phyloP scores from a whole-genome alignment of 2,888 invertebrate genomes.

The Drosophila imparisetae region DNA sequence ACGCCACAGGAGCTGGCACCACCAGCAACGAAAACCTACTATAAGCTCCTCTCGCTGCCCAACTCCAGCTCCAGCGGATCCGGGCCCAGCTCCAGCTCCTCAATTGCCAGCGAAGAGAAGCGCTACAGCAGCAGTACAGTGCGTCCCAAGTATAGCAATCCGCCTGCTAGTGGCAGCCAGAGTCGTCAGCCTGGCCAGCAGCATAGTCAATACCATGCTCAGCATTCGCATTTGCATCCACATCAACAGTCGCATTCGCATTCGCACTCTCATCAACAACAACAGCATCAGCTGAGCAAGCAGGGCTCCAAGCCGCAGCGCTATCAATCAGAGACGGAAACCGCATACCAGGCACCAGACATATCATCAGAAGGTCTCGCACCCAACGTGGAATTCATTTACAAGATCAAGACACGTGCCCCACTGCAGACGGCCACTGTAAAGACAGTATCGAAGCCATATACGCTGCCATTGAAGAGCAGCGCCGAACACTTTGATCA shows the following conservation, averaged over 20 bases:
- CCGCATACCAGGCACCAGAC: slow-evolving; percentile 73
- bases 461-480: slow-evolving; percentile 72
- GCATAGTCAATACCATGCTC: slow-evolving; percentile 31
- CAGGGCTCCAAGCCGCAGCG: slow-evolving; percentile 46
- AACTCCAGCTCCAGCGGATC: slow-evolving; percentile 23
- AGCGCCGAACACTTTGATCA: slow-evolving; percentile 82
- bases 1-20: slow-evolving; percentile 73
- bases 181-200: slow-evolving; percentile 35
- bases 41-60: slow-evolving; percentile 70
- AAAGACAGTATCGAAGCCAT: slow-evolving; percentile 82
- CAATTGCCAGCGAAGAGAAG: slow-evolving; percentile 65
- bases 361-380: slow-evolving; percentile 70
- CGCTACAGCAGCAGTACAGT: slow-evolving; percentile 77
- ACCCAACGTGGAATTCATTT: slow-evolving; percentile 84
- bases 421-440: slow-evolving; percentile 83
- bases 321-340: slow-evolving; percentile 76
- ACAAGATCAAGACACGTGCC: slow-evolving; percentile 83
- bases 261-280: neutral
- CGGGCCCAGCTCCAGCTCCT: slow-evolving; percentile 10
- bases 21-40: slow-evolving; percentile 76
- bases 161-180: slow-evolving; percentile 31
- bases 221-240: slow-evolving; percentile 32
- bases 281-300: slow-evolving; percentile 36
- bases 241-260: slow-evolving; percentile 5
- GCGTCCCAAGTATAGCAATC: slow-evolving; percentile 76